These are phyloP conservation scores for Marronus borbonicus DNA, from an alignment of 2,888 invertebrate species.

Conservation along the genomic window DNA sequence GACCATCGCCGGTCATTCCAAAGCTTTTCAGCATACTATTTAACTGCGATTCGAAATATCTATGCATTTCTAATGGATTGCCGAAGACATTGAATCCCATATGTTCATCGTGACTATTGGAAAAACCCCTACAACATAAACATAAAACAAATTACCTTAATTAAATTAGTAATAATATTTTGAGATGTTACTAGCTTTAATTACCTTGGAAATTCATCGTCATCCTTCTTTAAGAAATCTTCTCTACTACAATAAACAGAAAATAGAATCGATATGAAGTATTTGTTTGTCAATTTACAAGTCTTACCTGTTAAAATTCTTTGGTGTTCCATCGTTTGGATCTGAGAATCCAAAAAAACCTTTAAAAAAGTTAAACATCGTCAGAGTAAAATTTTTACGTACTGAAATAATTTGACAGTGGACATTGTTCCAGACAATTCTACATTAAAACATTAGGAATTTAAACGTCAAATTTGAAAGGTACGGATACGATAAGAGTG, in stretches of 20 bases:
- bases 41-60: constrained; percentile 76
- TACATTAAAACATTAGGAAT: background rate
- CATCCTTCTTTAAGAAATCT: constrained; percentile 35
- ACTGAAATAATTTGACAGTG: background rate
- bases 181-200: background rate
- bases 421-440: background rate
- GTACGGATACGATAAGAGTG: background rate
- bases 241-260: constrained; percentile 18
- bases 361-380: constrained; percentile 41
- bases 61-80: constrained; percentile 76
- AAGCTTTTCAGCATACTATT: constrained; percentile 73
- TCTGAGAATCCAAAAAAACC: constrained; percentile 22
- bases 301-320: constrained; percentile 30
- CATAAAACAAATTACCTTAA: background rate
- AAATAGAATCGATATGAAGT: background rate
- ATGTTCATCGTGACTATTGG: constrained; percentile 43
- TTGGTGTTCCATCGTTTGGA: constrained; percentile 10
- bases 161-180: background rate
- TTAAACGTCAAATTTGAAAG: background rate
- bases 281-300: background rate
- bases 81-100: constrained; percentile 73
- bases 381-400: background rate
- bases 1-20: constrained; percentile 58
- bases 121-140: constrained; percentile 23
- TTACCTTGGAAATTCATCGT: constrained; percentile 25